A percentile compares a stretch with the other conserved stretches of the same genome.
Conservation (phyloP, 2,797 vertebrate species). For the Rhodeus uyekii region DNA sequence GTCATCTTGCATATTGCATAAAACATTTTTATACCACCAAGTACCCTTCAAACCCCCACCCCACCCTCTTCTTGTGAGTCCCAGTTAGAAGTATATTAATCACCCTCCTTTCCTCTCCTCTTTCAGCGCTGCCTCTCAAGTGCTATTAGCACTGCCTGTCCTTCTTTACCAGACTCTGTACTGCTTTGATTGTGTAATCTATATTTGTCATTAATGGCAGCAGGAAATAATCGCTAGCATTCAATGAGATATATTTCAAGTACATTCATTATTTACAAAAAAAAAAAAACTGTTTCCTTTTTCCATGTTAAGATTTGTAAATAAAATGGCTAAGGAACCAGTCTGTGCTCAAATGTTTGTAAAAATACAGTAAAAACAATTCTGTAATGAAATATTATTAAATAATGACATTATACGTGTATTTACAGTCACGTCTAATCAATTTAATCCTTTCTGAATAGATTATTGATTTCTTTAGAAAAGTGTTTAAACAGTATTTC, state of each 20-base stretch:
- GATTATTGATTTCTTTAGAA: not conserved
- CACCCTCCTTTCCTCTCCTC: conserved; percentile 41
- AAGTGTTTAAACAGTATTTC: not conserved
- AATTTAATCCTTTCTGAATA: not conserved
- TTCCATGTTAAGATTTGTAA: not conserved
- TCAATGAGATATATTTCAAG: conserved; percentile 13
- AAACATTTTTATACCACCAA: conserved; percentile 11
- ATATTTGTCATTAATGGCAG: conserved; percentile 23
- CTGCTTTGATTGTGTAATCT: conserved; percentile 51
- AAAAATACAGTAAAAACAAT: not conserved
- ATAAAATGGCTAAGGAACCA: not conserved
- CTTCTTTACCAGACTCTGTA: conserved; percentile 39
- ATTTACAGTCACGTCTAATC: not conserved
- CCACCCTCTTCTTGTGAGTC: conserved; percentile 48
- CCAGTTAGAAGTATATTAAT: conserved; percentile 61
- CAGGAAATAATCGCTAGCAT: conserved; percentile 15
- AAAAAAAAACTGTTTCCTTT: not conserved
- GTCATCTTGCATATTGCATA: conserved; percentile 50
- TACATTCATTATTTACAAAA: not conserved
- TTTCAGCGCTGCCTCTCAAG: conserved; percentile 35
- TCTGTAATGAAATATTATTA: not conserved
- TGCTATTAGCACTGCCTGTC: conserved; percentile 42
- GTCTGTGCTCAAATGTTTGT: not conserved
- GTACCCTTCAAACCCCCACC: conserved; percentile 11
- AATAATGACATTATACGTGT: not conserved